Base-by-base conservation (phyloP, 2,113 vertebrate genomes). In the Sylvietta virens region DNA sequence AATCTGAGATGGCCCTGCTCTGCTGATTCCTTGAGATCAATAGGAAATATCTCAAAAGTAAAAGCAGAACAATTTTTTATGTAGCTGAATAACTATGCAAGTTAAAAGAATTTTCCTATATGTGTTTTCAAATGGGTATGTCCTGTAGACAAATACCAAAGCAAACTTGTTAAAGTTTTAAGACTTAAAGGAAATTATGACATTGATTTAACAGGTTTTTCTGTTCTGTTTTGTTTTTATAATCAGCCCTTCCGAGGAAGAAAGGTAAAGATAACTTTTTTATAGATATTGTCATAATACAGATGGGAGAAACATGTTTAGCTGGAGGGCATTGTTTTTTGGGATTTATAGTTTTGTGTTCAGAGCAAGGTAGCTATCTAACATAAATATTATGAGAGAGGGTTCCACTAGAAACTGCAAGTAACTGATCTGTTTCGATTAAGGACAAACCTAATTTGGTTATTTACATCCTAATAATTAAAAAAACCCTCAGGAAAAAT, bases 231-330 rank as follows among this genome's bases (percentile, higher is more conserved):
- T 92, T 92, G 44, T 90, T 78, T 81, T 56, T 60, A 10, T 78
- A 37, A 84, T 77, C 92, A 97, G 97, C 40, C 90, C 93, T 92
- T 64, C 91, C 0, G 60, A 94, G 69, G 97, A 97, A 15, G 84
- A 88, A 76, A 96, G 97, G 97, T 97, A 97, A 97, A 77, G 26
- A 62, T 35, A 72, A 88, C 18, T 51, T 76, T 82, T 89, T 54
- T 3, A 20, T 39, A 71, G 13, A 30, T 67, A 28, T 18, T 78
- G 4, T 62, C 12, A 13, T 30, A 67, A 80, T 54, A 64, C 10
- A 61, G n/a, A 57, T 61, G 33, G 20, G 40, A 71, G 69, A 86
- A 86, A 37, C 11, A 8, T 6, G 5, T 57, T 90, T 91, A 71
- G 40, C n/a, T 90, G 77, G 40, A 79, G 26, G 53, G 67, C 13